Percentiles rank a stretch among this genome's conserved stretches.
phyloP scores from a whole-genome alignment of 1,140 invertebrate genomes.

The Drosophila sucinea region DNA sequence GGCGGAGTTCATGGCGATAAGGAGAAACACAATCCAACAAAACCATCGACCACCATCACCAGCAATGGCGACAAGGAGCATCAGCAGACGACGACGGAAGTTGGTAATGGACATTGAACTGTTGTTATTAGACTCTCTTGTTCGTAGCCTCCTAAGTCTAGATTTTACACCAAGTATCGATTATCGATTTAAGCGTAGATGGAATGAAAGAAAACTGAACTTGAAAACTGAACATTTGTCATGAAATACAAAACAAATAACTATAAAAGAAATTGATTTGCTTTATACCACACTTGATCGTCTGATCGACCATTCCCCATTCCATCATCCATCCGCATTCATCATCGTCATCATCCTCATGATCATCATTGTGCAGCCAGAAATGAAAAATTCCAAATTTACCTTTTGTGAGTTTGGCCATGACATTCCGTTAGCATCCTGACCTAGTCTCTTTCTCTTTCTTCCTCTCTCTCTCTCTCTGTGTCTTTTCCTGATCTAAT shows the following conservation, averaged over 20 bases:
- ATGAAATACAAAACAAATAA: conserved; percentile 58
- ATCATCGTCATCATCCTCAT: neutral
- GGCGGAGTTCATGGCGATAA: conserved; percentile 35
- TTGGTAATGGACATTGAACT: conserved; percentile 82
- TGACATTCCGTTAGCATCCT: conserved; percentile 34
- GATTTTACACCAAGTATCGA: conserved; percentile 73
- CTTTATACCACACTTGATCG: conserved; percentile 14
- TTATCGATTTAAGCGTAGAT: conserved; percentile 71
- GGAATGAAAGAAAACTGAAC: conserved; percentile 51
- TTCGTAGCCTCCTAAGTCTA: conserved; percentile 67
- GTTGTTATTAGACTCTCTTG: conserved; percentile 56
- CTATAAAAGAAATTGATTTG: conserved; percentile 19
- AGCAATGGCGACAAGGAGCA: conserved; percentile 15
- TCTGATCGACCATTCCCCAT: conserved; percentile 15
- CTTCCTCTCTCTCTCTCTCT: conserved; percentile 27
- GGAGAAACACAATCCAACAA: neutral
- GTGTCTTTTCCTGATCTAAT: neutral
- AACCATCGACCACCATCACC: neutral
- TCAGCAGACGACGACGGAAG: conserved; percentile 55
- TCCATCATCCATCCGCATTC: neutral
- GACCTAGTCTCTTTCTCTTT: conserved; percentile 56
- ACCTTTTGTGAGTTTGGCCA: conserved; percentile 39
- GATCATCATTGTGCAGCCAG: neutral
- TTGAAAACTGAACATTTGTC: conserved; percentile 39
- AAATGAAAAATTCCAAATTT: conserved; percentile 41